Evolutionary conservation across 2,797 vertebrate species (phyloP).

Genomic region (Hydrolagus colliei): DNA sequence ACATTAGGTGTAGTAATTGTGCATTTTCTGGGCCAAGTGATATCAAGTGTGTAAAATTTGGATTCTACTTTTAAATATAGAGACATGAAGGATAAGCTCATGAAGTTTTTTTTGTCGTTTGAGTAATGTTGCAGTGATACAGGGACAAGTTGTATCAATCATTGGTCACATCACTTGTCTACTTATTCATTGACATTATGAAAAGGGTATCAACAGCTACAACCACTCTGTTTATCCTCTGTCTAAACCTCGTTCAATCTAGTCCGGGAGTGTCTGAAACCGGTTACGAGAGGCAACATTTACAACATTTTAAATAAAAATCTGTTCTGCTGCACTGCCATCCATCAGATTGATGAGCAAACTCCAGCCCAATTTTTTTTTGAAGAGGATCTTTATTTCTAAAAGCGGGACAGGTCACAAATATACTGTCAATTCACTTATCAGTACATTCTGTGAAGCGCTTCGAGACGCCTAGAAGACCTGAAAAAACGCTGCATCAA

Average conservation of each 20-base stretch:
- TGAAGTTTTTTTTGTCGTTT: neutral
- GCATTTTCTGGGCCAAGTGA: no score
- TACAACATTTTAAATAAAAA: neutral
- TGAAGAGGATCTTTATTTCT: neutral
- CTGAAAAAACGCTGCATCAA: no score
- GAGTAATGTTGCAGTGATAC: neutral
- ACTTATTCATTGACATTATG: neutral
- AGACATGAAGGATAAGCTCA: neutral
- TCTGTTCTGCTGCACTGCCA: neutral
- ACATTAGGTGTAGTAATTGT: no score
- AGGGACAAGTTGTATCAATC: neutral
- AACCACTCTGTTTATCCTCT: neutral
- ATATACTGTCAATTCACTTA: no score
- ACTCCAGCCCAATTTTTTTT: neutral
- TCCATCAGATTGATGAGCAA: neutral
- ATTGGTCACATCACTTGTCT: no score
- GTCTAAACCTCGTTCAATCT: neutral
- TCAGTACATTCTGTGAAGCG: no score
- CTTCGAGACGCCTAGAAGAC: no score
- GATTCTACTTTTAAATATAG: neutral
- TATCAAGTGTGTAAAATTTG: neutral
- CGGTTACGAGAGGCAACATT: neutral
- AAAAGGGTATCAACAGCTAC: neutral
- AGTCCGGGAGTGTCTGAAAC: neutral
- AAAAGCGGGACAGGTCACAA: neutral